These are phyloP conservation scores for Nesogale talazaci DNA, from an alignment of 2,113 vertebrate species.

Conservation along the genomic window DNA sequence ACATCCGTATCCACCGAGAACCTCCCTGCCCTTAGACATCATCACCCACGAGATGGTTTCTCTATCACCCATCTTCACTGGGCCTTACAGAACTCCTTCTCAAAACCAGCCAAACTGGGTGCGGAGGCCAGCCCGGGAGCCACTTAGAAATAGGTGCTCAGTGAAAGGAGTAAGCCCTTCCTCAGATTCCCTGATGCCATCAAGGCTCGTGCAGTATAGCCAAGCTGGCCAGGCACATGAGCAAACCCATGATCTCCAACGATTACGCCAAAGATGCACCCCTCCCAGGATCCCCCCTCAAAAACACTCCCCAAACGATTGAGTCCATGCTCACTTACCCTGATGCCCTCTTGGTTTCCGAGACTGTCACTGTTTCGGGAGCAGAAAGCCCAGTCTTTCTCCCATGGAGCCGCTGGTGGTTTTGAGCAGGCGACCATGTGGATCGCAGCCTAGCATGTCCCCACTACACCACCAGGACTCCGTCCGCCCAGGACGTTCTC, in stretches of 20 bases:
- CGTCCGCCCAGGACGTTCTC: conserved; percentile 29
- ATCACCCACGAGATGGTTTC: neutral
- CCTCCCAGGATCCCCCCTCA: neutral
- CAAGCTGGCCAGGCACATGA: neutral
- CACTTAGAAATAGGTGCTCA: neutral
- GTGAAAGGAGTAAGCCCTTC: neutral
- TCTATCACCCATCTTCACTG: neutral
- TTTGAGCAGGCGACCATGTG: no score
- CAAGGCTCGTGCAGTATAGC: neutral
- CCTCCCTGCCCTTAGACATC: neutral
- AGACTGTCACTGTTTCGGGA: no score
- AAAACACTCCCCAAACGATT: no score
- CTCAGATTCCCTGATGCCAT: neutral
- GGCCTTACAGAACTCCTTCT: rapidly evolving
- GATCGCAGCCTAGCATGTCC: no score
- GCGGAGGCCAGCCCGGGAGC: neutral
- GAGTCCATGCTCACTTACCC: no score
- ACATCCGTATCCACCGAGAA: neutral
- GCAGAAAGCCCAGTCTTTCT: no score
- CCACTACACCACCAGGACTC: no score
- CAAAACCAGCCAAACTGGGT: rapidly evolving
- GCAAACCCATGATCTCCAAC: conserved; percentile 3
- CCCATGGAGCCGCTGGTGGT: no score
- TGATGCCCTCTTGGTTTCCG: no score
- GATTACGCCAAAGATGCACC: neutral